phyloP scores from a whole-genome alignment of 2,113 vertebrate genomes.

The Charina bottae region DNA sequence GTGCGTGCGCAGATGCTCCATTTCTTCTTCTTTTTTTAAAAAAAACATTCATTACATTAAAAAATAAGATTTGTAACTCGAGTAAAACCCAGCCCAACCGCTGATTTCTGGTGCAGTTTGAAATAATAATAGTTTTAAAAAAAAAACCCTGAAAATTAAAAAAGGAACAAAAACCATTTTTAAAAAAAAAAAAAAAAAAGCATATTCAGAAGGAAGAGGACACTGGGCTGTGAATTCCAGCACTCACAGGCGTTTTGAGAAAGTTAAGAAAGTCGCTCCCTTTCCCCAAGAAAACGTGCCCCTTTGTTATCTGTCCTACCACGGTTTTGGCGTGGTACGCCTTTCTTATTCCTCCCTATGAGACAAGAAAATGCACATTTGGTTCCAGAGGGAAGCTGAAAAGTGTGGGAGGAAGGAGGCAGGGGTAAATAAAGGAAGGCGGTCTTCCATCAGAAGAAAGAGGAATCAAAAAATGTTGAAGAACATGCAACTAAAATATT shows the following conservation, averaged over 20 bases:
- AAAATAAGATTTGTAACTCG: slow-evolving; percentile 81
- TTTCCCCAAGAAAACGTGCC: neutral
- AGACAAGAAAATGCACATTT: neutral
- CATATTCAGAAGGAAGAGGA: slow-evolving; percentile 42
- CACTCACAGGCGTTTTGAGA: slow-evolving; percentile 14
- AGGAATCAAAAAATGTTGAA: too few relatives aligned
- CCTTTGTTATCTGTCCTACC: neutral
- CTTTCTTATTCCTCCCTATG: neutral
- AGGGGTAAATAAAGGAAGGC: accelerated
- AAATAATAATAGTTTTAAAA: slow-evolving; percentile 74
- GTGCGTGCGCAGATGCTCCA: neutral
- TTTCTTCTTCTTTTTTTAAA: neutral
- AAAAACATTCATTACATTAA: slow-evolving; percentile 67
- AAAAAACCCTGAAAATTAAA: slow-evolving; percentile 54
- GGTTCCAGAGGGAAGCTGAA: slow-evolving; percentile 6
- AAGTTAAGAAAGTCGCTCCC: neutral
- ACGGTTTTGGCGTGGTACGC: neutral
- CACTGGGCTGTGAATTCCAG: slow-evolving; percentile 41
- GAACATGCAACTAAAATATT: slow-evolving; percentile 4
- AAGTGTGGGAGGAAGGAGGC: neutral
- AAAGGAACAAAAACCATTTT: slow-evolving; percentile 52
- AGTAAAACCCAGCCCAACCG: slow-evolving; percentile 74
- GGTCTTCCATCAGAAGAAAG: too few relatives aligned
- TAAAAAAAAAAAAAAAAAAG: slow-evolving; percentile 61
- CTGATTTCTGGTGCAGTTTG: slow-evolving; percentile 67